Percentiles rank a stretch among this genome's conserved stretches.
phyloP scores from a whole-genome alignment of 2,113 vertebrate species.

The Gorsachius goisagi region DNA sequence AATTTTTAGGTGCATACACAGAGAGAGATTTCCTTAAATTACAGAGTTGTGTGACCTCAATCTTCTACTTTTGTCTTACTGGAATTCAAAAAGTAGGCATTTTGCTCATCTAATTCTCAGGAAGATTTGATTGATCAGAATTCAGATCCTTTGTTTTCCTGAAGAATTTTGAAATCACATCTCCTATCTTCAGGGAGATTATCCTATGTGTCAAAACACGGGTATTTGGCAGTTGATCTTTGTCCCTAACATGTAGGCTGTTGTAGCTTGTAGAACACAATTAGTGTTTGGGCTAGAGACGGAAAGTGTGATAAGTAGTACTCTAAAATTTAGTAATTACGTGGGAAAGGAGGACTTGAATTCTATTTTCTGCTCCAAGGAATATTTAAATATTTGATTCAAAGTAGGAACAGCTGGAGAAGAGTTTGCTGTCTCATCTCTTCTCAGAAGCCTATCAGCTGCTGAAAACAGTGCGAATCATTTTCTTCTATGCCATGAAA shows the following conservation, averaged over 20 bases:
- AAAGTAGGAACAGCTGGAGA: background rate
- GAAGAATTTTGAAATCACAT: background rate
- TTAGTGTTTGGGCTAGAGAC: background rate
- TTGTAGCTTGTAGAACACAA: background rate
- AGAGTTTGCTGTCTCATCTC: background rate
- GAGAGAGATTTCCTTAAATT: background rate
- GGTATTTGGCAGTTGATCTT: background rate
- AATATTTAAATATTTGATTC: background rate
- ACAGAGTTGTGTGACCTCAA: background rate
- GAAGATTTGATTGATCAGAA: background rate
- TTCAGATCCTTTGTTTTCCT: background rate
- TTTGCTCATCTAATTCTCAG: background rate
- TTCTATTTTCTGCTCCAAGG: background rate
- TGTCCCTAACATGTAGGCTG: background rate
- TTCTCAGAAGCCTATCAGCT: background rate
- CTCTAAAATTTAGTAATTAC: background rate
- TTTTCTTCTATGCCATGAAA: background rate
- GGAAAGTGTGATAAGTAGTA: background rate
- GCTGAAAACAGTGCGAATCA: background rate
- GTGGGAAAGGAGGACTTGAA: background rate
- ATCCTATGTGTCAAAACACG: background rate
- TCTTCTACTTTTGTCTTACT: background rate
- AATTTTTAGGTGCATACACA: background rate
- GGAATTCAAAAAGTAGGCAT: background rate
- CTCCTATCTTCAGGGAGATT: background rate